Evolutionary conservation across 2,888 invertebrate genomes (phyloP), one percentile per base, ranked within the genome.

Genomic region (Lochmaea crataegi): DNA sequence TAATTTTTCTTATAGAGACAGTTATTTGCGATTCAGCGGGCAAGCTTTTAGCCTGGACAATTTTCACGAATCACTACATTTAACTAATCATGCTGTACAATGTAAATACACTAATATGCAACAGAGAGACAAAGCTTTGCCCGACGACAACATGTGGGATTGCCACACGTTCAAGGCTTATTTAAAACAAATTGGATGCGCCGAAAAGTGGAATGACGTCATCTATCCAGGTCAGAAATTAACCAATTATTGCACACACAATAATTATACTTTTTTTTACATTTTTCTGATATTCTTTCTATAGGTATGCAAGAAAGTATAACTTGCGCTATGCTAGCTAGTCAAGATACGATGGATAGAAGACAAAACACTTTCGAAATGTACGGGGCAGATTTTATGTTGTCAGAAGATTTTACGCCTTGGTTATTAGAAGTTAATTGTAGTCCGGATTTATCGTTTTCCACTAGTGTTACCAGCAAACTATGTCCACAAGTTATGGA

Each of bases 341-440:
- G 95, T 74, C 97, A 97, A 83, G 94, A 95, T 66, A 90, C 92
- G 11, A 94, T 95, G 94, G 94, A 94, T 82, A 90, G 94, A 56
- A 87, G 93, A 66, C 90, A 91, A 81, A 95, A 96, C 80, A 96
- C 96, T 68, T 98, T 96, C 87, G 97, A 97, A 86, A 87, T 98
- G 26, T 98, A 96, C 81, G 98, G 98, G 16, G 97, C 97, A 0
- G 98, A 98, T 87, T 98, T 98, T 84, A 96, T 98, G 94, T 88
- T 98, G 72, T 94, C 94, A 61, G 94, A 96, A 72, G 94, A 94
- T 82, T 94, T 93, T 80, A 92, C 92, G 42, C 96, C 97, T 0
- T 97, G 97, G 96, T 89, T 98, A 2, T 94, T 98, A 78, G 98
- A 98, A 87, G 96, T 98, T 78, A 98, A 98, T 86, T 95, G 96